These are phyloP conservation scores for Rattus norvegicus DNA, from an alignment of 2,113 vertebrate species.

Conservation along the genomic window DNA sequence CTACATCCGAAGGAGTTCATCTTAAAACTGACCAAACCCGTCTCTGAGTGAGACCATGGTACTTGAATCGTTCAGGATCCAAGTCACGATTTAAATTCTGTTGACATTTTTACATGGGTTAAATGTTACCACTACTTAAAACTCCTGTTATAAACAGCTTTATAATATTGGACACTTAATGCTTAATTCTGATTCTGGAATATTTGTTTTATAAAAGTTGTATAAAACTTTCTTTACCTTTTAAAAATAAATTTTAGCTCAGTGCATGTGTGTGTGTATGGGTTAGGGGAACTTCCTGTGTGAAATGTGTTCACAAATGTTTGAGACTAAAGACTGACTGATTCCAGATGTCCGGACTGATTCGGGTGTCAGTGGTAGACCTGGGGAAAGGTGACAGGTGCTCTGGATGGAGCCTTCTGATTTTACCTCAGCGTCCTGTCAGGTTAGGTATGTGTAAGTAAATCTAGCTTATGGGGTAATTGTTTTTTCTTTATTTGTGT, in stretches of 20 bases:
- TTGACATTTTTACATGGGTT: constrained; percentile 83
- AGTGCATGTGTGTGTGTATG: constrained; percentile 17
- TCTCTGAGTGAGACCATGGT: constrained; percentile 71
- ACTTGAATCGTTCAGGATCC: constrained; percentile 78
- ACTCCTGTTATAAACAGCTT: constrained; percentile 82
- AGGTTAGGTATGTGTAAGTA: background rate
- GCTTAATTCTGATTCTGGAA: constrained; percentile 78
- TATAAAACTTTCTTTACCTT: constrained; percentile 79
- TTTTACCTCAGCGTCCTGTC: background rate
- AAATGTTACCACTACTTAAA: constrained; percentile 76
- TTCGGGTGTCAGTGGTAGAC: background rate
- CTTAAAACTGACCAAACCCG: constrained; percentile 77
- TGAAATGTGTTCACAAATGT: constrained; percentile 23
- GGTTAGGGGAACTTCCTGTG: background rate
- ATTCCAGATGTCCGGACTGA: background rate
- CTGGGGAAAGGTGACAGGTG: background rate
- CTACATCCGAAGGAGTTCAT: constrained; percentile 60
- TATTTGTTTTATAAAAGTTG: constrained; percentile 79
- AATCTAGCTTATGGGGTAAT: background rate
- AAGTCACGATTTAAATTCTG: constrained; percentile 81
- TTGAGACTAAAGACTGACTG: constrained; percentile 26
- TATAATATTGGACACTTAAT: constrained; percentile 80
- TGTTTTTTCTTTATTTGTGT: background rate
- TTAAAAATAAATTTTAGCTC: constrained; percentile 86
- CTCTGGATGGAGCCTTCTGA: background rate